Conservation (phyloP, 2,113 vertebrate genomes). For the Astatoreochromis straeleni region DNA sequence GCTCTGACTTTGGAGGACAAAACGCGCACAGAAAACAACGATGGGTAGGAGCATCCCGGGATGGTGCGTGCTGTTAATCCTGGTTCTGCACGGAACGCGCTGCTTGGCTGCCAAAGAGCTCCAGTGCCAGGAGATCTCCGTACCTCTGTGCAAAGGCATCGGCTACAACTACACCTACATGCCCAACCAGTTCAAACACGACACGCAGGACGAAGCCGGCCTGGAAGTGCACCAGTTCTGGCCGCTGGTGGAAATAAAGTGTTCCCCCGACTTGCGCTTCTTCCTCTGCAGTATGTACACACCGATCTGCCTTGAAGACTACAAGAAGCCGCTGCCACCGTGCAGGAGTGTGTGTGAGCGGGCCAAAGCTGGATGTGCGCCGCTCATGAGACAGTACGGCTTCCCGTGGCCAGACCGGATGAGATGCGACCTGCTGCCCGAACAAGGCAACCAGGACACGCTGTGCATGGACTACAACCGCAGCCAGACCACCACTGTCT, state of each 20-base stretch:
- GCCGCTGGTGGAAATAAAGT: conserved; percentile 88
- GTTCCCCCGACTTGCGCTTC: conserved; percentile 87
- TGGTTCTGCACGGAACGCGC: conserved; percentile 18
- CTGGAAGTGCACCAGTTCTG: conserved; percentile 92
- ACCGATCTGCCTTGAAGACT: conserved; percentile 92
- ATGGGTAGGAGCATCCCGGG: conserved; percentile 44
- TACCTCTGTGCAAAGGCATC: conserved; percentile 86
- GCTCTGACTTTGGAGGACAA: conserved; percentile 8
- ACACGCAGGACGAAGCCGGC: conserved; percentile 88
- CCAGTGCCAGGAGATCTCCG: conserved; percentile 88
- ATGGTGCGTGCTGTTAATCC: conserved; percentile 31
- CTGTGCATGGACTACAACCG: conserved; percentile 95
- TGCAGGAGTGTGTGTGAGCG: conserved; percentile 89
- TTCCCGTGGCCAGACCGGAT: conserved; percentile 95
- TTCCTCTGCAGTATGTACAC: conserved; percentile 96
- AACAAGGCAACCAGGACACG: conserved; percentile 81
- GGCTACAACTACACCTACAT: conserved; percentile 90
- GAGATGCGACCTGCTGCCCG: conserved; percentile 88
- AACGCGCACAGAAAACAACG: neutral
- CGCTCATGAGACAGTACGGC: conserved; percentile 94
- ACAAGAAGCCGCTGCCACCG: conserved; percentile 91
- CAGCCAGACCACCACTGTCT: conserved; percentile 77
- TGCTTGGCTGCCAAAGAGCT: conserved; percentile 78
- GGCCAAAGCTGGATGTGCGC: conserved; percentile 87
- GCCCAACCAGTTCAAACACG: conserved; percentile 91